phyloP scores from a whole-genome alignment of 2,113 vertebrate species.

The Paralichthys olivaceus region DNA sequence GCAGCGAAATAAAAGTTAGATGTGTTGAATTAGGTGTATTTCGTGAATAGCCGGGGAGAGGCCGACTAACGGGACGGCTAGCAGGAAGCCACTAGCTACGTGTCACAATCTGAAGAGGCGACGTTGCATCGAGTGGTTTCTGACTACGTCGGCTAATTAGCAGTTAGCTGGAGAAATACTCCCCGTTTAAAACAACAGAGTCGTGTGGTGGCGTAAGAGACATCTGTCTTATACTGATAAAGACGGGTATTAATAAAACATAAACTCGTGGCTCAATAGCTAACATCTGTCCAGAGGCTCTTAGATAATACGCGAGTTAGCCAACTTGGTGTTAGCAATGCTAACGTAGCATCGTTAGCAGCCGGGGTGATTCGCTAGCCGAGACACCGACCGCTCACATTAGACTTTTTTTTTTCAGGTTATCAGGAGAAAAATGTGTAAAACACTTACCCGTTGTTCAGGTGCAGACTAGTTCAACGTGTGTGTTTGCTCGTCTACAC shows the following conservation, averaged over 20 bases:
- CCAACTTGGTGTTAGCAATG: slow-evolving; percentile 50
- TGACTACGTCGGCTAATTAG: slow-evolving; percentile 36
- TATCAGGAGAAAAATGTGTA: not conserved
- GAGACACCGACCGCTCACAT: slow-evolving; percentile 48
- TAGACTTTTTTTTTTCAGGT: not conserved
- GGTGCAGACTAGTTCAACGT: slow-evolving; percentile 48
- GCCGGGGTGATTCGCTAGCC: slow-evolving; percentile 48
- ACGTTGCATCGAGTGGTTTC: slow-evolving; percentile 62
- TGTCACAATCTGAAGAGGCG: slow-evolving; percentile 72
- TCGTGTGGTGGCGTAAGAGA: accelerated
- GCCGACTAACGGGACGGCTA: slow-evolving; percentile 49
- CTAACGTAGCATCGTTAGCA: slow-evolving; percentile 61
- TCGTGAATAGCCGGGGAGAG: slow-evolving; percentile 2
- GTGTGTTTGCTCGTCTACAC: slow-evolving; percentile 43
- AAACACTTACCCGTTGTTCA: slow-evolving; percentile 71
- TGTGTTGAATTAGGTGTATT: accelerated
- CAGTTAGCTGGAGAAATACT: slow-evolving; percentile 30
- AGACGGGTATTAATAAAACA: accelerated
- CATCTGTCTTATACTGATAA: not conserved
- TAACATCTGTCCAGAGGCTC: not conserved
- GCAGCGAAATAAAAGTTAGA: not conserved
- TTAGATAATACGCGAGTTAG: slow-evolving; percentile 15
- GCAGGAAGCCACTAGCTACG: slow-evolving; percentile 72
- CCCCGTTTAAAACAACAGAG: not conserved
- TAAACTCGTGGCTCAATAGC: too few species aligned